phyloP scores from a whole-genome alignment of 1,140 invertebrate species.

The Philaenus spumarius region DNA sequence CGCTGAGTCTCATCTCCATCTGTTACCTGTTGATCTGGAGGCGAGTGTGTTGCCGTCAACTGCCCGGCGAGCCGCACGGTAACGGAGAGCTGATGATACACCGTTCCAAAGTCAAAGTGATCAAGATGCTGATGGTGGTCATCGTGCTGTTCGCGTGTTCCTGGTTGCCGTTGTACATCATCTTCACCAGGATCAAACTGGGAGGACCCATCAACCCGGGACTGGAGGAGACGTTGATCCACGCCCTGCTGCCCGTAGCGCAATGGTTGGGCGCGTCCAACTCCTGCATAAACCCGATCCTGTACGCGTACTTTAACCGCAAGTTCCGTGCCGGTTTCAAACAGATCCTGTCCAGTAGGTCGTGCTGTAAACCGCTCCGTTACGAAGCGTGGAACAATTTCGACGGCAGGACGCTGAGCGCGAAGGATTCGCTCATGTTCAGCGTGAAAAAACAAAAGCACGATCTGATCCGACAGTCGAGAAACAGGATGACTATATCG shows the following conservation, averaged over 20 bases:
- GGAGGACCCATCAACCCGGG: slow-evolving; percentile 23
- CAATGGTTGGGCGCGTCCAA: slow-evolving; percentile 57
- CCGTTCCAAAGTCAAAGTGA: slow-evolving; percentile 39
- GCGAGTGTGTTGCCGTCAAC: slow-evolving; percentile 37
- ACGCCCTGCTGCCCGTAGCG: slow-evolving; percentile 47
- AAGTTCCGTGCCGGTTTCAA: slow-evolving; percentile 58
- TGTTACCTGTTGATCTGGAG: slow-evolving; percentile 51
- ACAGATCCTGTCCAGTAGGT: slow-evolving; percentile 37
- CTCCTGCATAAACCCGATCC: slow-evolving; percentile 45
- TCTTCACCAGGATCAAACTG: slow-evolving; percentile 44
- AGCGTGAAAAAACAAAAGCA: too few relatives aligned
- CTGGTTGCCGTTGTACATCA: slow-evolving; percentile 57
- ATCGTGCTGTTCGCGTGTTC: slow-evolving; percentile 54
- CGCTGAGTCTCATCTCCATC: slow-evolving; percentile 43
- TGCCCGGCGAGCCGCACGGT: slow-evolving; percentile 33
- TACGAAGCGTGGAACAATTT: too few relatives aligned
- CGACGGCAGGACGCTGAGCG: too few relatives aligned
- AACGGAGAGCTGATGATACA: slow-evolving; percentile 30
- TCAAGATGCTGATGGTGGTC: slow-evolving; percentile 59
- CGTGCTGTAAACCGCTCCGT: slow-evolving; percentile 33
- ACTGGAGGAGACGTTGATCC: slow-evolving; percentile 36
- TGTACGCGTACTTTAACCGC: slow-evolving; percentile 59
- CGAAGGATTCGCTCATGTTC: too few relatives aligned
- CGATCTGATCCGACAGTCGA: too few relatives aligned
- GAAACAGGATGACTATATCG: too few relatives aligned